These are phyloP conservation scores for Hemicrepidius hirtus DNA, from an alignment of 2,888 invertebrate species.

Conservation along the genomic window DNA sequence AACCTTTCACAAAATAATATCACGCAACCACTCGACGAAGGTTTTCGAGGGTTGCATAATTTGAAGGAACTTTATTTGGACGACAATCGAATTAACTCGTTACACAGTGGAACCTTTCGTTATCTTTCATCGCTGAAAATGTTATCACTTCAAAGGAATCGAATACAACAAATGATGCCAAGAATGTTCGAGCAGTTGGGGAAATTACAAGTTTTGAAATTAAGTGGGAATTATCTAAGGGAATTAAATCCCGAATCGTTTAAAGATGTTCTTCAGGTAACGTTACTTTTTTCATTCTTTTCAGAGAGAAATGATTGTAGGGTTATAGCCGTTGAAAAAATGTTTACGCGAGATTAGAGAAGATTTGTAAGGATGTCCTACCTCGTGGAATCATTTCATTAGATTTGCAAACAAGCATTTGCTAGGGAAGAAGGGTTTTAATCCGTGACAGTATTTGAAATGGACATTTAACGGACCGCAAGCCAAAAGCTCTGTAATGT, in stretches of 20 bases:
- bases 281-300: conserved; percentile 48
- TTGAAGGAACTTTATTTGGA: conserved; percentile 83
- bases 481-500: not conserved
- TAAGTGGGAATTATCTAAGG: conserved; percentile 82
- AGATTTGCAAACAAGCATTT: conserved; percentile 5
- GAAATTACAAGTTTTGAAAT: conserved; percentile 80
- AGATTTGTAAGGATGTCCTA: no score
- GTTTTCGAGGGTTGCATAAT: conserved; percentile 84
- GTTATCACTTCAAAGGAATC: conserved; percentile 81
- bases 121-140: conserved; percentile 80
- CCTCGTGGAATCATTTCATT: not conserved
- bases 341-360: no score
- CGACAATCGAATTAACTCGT: conserved; percentile 84
- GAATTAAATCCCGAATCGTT: conserved; percentile 85
- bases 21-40: conserved; percentile 81
- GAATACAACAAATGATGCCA: conserved; percentile 80
- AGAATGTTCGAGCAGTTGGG: conserved; percentile 82
- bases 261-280: conserved; percentile 78
- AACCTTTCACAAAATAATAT: conserved; percentile 87
- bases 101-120: conserved; percentile 86
- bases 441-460: conserved; percentile 21
- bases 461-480: conserved; percentile 1
- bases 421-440: conserved; percentile 6
- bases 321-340: no score
- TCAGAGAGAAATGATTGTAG: no score